Evolutionary conservation across 2,113 vertebrate species (phyloP), one percentile per base, ranked within the genome.

Genomic region (Spilogale gracilis): DNA sequence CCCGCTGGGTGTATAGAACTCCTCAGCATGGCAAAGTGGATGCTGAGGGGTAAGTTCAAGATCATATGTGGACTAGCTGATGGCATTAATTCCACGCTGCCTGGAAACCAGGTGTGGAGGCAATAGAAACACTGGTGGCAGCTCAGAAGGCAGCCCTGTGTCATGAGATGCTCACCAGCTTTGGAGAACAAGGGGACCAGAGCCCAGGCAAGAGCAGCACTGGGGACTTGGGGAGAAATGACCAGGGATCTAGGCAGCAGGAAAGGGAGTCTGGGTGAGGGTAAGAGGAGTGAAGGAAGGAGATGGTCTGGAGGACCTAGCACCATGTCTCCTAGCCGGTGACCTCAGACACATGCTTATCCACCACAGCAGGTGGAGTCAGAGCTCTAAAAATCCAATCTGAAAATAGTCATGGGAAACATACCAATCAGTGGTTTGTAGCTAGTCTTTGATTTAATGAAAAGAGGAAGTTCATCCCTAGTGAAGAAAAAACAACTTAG

Each of bases 401-500:
- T 43, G 50, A 74, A 83, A 91, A 76, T 5, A 56, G 78, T 25
- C 32, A 32, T 5, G 2, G 14, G 48, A 58, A 65, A 83, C 17
- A 78, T 1, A 67, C 12, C 11, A 10, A 25, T 30, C 32, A 60
- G 25, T 20, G 12, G 27, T 60, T 32, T 87, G 92, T 61, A 48
- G 13, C 80, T 76, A 90, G 60, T 38, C 81, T 90, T 73, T 80
- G 56, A 69, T 17, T 73, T 74, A n/a, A 86, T 17, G 6, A 25
- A 56, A 91, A 83, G 20, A 95, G 27, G 91, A 87, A 80, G 71
- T 23, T 43, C 86, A 65, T 50, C 4, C 17, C 21, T 21, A 50
- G 69, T 27, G 16, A 92, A 89, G 69, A 25, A 91, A 92, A 85
- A 91, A 27, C 21, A 91, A 76, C 14, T 27, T 78, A 54, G 13